Evolutionary conservation across 2,888 invertebrate genomes (phyloP).

Genomic region (Prenolepis imparis): DNA sequence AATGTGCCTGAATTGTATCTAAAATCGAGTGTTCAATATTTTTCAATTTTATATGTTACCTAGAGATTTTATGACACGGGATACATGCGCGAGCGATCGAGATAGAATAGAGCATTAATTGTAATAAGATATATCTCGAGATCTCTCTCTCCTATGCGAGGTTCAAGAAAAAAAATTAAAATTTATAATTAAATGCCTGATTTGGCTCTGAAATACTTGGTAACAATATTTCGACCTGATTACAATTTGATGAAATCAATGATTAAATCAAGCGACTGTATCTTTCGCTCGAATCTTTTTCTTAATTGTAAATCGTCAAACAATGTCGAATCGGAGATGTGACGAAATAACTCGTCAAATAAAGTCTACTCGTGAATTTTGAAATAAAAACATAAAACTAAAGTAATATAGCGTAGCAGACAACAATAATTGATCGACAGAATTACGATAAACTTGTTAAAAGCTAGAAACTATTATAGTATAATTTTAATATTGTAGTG

Average conservation of each 20-base stretch:
- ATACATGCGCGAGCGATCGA: background rate
- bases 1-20: background rate
- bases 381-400: background rate
- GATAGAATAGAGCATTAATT: background rate
- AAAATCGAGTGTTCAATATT: background rate
- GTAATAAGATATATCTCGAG: background rate
- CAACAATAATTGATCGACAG: background rate
- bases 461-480: background rate
- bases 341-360: background rate
- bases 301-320: background rate
- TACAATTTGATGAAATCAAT: background rate
- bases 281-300: background rate
- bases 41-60: background rate
- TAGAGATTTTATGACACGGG: background rate
- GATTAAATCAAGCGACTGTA: background rate
- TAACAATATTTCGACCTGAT: background rate
- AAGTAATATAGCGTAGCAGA: background rate
- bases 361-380: slow-evolving; percentile 1
- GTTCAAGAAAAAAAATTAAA: background rate
- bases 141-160: background rate
- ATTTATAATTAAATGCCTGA: background rate
- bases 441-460: background rate
- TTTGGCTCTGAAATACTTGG: no score
- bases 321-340: background rate
- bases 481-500: background rate